Base-by-base conservation (phyloP, 2,113 vertebrate species). In the Anolis carolinensis region DNA sequence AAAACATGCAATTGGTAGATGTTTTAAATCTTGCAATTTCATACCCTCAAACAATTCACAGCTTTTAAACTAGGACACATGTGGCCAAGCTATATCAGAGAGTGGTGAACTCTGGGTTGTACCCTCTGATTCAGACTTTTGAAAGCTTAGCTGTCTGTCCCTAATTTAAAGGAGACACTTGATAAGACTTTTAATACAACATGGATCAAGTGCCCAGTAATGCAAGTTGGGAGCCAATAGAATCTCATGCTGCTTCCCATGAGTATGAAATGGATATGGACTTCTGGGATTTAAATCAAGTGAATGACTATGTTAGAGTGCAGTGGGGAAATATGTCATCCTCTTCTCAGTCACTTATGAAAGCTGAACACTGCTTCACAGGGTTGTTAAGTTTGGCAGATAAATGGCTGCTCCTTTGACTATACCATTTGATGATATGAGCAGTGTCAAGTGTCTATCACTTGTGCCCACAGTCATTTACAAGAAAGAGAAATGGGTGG, bases 381-480 rank as follows among this genome's bases (percentile, higher is more conserved):
- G 63, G 79, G 71, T 71, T 79, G 84, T 44, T 68, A 65, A 88
- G 55, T 55, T 27, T 79, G 55, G 73, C 59, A 72, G 63, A 86
- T 73, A 78, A 73, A 79, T 72, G 13, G 25, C 50, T 91, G 9
- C 52, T 1, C 25, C 27, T 48, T 4, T 81, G 67, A 83, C 44
- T 16, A 48, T 27, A 87, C 39, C 30, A 68, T 63, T 32, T 71
- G 83, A 36, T 85, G 55, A 80, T 9, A 65, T 81, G 52, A 74
- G 79, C 59, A 67, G 2, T 78, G 73, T 76, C 36, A 81, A 25
- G 83, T 89, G 87, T 18, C 34, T 82, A 52, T 18, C 4, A 5
- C 82, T 90, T 89, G 36, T 39, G 50, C 55, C 83, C 30, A 73
- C 48, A 62, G 39, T 88, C 65, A 55, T 48, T 79, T 87, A 65